These are phyloP conservation scores for Drosophila paranaensis DNA, from an alignment of 2,888 invertebrate species.

Conservation along the genomic window DNA sequence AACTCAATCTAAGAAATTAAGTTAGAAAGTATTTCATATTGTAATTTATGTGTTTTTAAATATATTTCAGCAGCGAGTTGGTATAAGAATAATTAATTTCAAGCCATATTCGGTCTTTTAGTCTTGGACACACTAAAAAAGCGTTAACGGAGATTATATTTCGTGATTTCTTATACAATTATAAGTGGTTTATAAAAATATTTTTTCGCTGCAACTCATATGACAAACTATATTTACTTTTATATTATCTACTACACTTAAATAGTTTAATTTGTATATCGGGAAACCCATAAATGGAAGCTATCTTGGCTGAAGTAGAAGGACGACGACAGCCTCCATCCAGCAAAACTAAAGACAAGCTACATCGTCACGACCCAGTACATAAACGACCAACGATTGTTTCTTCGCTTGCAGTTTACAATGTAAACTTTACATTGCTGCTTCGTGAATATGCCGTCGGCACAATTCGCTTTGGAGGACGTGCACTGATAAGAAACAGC, in stretches of 20 bases:
- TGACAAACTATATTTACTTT: background rate
- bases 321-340: too few relatives aligned
- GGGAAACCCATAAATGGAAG: conserved; percentile 8
- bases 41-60: background rate
- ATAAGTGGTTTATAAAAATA: background rate
- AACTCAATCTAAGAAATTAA: conserved; percentile 2
- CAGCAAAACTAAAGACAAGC: too few relatives aligned
- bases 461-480: too few relatives aligned
- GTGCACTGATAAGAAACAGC: conserved; percentile 73
- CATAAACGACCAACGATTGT: too few relatives aligned
- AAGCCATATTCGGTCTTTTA: background rate
- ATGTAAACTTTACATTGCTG: too few relatives aligned
- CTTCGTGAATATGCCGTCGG: too few relatives aligned
- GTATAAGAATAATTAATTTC: background rate
- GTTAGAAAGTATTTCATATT: background rate
- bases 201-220: background rate
- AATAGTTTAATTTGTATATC: background rate
- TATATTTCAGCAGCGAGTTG: background rate
- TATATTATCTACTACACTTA: background rate
- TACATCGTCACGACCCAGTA: too few relatives aligned
- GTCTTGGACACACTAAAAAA: conserved; percentile 12
- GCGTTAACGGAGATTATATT: background rate
- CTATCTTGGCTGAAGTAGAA: too few relatives aligned
- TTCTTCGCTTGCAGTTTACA: too few relatives aligned
- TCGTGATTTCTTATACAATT: background rate